A percentile compares a stretch with the other conserved stretches of the same genome.
phyloP scores from a whole-genome alignment of 2,113 vertebrate genomes.

The Mesocricetus auratus region DNA sequence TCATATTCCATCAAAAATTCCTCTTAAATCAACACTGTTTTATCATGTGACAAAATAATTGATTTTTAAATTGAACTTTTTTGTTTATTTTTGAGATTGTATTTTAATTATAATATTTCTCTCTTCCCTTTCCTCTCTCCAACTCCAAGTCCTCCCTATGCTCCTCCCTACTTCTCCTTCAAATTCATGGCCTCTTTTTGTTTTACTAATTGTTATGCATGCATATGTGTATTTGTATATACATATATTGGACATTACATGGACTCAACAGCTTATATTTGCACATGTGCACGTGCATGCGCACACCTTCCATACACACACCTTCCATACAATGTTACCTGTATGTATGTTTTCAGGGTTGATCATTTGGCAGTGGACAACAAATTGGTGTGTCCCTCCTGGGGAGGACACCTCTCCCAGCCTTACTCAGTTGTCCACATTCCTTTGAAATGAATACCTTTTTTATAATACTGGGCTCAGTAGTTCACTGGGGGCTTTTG shows the following conservation, averaged over 20 bases:
- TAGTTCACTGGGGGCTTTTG: neutral
- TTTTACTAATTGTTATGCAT: neutral
- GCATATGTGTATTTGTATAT: neutral
- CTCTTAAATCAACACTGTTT: neutral
- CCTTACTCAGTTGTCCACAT: neutral
- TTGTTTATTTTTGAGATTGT: neutral
- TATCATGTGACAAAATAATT: neutral
- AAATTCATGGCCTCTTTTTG: neutral
- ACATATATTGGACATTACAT: neutral
- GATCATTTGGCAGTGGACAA: no score
- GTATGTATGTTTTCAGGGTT: neutral
- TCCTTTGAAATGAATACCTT: neutral
- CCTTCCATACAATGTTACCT: neutral
- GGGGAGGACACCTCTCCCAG: neutral
- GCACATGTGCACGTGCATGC: neutral
- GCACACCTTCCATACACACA: neutral
- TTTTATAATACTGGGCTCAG: neutral
- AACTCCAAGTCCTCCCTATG: neutral
- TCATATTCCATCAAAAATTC: neutral
- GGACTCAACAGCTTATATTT: neutral
- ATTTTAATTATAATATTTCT: neutral
- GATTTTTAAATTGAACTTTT: neutral
- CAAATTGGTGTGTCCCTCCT: neutral
- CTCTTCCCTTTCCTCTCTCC: rapidly evolving
- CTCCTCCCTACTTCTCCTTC: neutral